phyloP scores from a whole-genome alignment of 2,113 vertebrate species.

The Xiphophorus couchianus region DNA sequence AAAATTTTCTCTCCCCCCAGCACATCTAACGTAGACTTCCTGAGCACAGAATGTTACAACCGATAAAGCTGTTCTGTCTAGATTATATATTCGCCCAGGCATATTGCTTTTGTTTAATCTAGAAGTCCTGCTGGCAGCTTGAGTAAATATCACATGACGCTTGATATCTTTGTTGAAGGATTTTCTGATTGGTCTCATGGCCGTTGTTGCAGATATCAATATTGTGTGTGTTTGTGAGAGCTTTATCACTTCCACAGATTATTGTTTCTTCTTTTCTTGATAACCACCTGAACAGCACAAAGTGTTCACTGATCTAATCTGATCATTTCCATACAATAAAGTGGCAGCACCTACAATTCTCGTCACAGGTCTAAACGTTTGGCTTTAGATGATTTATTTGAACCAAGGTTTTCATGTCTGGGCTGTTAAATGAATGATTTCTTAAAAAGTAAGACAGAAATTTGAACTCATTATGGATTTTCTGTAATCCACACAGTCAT shows the following conservation, averaged over 20 bases:
- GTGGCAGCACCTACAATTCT: not conserved
- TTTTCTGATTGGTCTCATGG: slow-evolving; percentile 44
- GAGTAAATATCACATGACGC: slow-evolving; percentile 55
- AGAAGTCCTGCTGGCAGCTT: slow-evolving; percentile 28
- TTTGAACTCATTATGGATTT: no score
- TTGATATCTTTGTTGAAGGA: slow-evolving; percentile 39
- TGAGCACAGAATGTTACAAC: not conserved
- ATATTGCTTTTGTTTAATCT: slow-evolving; percentile 42
- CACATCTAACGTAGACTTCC: not conserved
- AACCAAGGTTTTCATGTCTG: no score
- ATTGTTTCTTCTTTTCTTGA: slow-evolving; percentile 6
- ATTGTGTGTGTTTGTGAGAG: slow-evolving; percentile 29
- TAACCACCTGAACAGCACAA: slow-evolving; percentile 23
- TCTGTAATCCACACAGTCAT: no score
- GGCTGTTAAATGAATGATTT: no score
- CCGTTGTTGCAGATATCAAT: slow-evolving; percentile 48
- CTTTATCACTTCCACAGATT: slow-evolving; percentile 28
- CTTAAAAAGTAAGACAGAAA: no score
- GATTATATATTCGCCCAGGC: slow-evolving; percentile 19
- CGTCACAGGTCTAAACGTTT: not conserved
- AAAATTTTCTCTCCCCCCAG: not conserved
- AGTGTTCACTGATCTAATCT: slow-evolving; percentile 5
- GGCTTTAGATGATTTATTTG: not conserved
- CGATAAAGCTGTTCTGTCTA: not conserved
- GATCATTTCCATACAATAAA: slow-evolving; percentile 18